phyloP scores from a whole-genome alignment of 2,113 vertebrate genomes.

The Phodopus roborovskii region DNA sequence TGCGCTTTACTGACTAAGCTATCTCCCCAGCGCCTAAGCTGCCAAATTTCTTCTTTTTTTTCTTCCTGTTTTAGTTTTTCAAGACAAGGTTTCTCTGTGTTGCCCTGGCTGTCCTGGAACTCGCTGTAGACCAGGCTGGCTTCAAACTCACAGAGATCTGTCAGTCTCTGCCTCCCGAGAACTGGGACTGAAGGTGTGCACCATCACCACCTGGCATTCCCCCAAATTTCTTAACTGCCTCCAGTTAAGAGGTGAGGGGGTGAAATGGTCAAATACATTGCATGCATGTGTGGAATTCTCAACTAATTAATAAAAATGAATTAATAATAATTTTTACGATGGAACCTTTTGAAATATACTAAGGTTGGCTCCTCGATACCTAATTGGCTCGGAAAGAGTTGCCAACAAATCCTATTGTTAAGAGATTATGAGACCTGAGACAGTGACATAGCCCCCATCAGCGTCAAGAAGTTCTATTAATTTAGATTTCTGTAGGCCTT shows the following conservation, averaged over 20 bases:
- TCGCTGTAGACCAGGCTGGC: too few relatives aligned
- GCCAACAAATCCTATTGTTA: slow-evolving; percentile 45
- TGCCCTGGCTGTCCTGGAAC: neutral
- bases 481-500: neutral
- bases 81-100: neutral
- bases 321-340: neutral
- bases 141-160: too few relatives aligned
- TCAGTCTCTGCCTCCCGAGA: neutral
- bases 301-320: neutral
- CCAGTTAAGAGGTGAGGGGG: neutral
- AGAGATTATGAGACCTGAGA: slow-evolving; percentile 12
- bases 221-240: neutral
- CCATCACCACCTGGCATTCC: neutral
- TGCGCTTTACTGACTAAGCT: neutral
- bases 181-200: neutral
- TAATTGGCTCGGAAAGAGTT: slow-evolving; percentile 54
- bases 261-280: neutral
- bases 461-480: neutral
- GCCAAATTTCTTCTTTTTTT: neutral
- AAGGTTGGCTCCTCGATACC: slow-evolving; percentile 36
- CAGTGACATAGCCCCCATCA: neutral
- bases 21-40: neutral
- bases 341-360: slow-evolving; percentile 29
- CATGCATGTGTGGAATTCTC: neutral
- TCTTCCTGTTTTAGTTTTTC: neutral